Base-by-base conservation (phyloP, 1,140 invertebrate species). In the Euwallacea similis region DNA sequence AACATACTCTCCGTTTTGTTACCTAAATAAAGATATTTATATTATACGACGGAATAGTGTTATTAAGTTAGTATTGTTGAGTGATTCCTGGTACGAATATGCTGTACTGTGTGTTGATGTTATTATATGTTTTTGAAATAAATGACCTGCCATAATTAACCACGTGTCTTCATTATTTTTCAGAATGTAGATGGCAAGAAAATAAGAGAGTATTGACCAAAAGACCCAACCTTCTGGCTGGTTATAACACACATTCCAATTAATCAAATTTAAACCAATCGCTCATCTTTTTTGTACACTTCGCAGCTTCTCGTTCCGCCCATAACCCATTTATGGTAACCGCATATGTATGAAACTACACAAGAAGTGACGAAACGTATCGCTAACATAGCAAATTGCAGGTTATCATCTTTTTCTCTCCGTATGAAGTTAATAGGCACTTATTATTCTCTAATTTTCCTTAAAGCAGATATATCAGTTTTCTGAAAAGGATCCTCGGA, bases 221-320 rank as follows among this genome's bases (percentile, higher is more conserved):
- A 33, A 33, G 21, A 33, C 21, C 21, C 21, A 33, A 4, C 21
- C 21, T 33, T 33, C 21, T 33, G 21, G 21, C 21, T 33, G 21
- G 21, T 33, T 33, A 33, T 33, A 33, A 33, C 21, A 33, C 46
- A 11, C 46, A 10, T 50, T 50, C 46, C 13, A 50, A 10, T 50
- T 13, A 50, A 50, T 50, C 13, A 50, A 50, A 50, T 50, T 50
- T 50, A 11, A 50, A 50, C 46, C 46, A 50, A 50, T 50, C 46
- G 46, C 46, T 50, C 46, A 50, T 50, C 9, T 50, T 50, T 50
- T 50, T 50, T 50, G 9, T 50, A 11, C 21, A 33, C 9, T 50
- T 50, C 46, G 46, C 9, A 11, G 9, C 13, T 13, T 50, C 46
- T 13, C 13, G 46, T 50, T 50, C 46, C 46, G 46, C 46, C 46